Percentiles rank a stretch among this genome's conserved stretches.
These are phyloP conservation scores for Orthosia gracilis DNA, from an alignment of 2,888 invertebrate genomes.

Conservation along the genomic window DNA sequence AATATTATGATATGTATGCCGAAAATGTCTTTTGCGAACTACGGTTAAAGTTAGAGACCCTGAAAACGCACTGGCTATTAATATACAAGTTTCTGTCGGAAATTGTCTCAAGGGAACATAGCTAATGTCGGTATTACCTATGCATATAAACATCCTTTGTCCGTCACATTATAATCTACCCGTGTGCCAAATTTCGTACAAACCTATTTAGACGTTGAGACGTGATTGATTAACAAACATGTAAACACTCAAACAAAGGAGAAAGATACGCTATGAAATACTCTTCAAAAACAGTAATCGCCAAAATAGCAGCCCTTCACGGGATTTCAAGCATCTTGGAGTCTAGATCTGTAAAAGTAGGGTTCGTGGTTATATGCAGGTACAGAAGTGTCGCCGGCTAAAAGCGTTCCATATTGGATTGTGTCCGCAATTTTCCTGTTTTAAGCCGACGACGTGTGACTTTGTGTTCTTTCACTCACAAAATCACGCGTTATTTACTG, in stretches of 20 bases:
- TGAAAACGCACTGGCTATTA: neutral
- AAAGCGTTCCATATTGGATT: slow-evolving; percentile 19
- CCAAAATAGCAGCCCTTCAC: neutral
- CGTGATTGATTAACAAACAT: neutral
- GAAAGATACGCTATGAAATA: neutral
- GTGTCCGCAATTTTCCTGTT: slow-evolving; percentile 5
- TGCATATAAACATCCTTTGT: too few relatives aligned
- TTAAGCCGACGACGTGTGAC: slow-evolving; percentile 11
- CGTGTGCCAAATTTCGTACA: neutral
- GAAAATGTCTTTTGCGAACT: neutral
- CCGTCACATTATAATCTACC: too few relatives aligned
- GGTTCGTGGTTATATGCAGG: neutral
- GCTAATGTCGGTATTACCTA: too few relatives aligned
- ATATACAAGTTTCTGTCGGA: too few relatives aligned
- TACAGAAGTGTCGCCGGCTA: slow-evolving; percentile 3
- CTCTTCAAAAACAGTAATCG: neutral
- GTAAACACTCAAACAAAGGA: neutral
- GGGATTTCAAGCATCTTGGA: neutral
- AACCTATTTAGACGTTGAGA: neutral
- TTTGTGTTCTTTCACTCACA: neutral
- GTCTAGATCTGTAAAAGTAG: neutral
- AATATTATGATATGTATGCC: neutral
- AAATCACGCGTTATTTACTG: slow-evolving; percentile 15
- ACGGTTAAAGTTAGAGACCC: neutral
- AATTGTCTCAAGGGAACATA: too few relatives aligned